phyloP scores from a whole-genome alignment of 2,888 invertebrate genomes.

The Athalia cordata region DNA sequence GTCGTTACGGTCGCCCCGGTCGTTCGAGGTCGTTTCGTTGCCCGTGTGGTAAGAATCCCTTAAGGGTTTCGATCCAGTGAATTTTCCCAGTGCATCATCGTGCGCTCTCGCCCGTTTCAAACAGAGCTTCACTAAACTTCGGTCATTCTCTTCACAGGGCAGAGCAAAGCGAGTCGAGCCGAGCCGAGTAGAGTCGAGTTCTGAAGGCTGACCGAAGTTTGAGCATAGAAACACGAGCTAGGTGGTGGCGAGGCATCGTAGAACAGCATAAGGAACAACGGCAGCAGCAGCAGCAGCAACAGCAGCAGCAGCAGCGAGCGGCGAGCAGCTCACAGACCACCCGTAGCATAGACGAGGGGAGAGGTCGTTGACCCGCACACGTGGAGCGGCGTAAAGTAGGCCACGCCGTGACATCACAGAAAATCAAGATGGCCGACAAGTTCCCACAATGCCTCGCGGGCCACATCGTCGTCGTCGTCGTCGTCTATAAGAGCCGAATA shows the following conservation, averaged over 20 bases:
- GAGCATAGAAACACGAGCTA: conserved; percentile 41
- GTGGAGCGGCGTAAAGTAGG: conserved; percentile 69
- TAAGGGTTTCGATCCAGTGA: conserved; percentile 40
- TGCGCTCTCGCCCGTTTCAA: background rate
- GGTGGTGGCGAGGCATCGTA: conserved; percentile 22
- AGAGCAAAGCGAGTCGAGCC: conserved; percentile 14
- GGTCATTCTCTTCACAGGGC: background rate
- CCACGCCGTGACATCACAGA: conserved; percentile 70
- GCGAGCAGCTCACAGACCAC: conserved; percentile 31
- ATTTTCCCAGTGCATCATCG: conserved; percentile 33
- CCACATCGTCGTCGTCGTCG: conserved; percentile 31
- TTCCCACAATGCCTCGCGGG: conserved; percentile 53
- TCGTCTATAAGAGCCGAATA: no score
- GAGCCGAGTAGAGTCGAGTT: background rate
- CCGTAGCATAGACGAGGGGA: conserved; percentile 53
- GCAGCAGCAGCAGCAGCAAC: background rate
- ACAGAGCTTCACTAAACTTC: background rate
- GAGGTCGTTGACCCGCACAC: conserved; percentile 69
- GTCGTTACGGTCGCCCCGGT: conserved; percentile 40
- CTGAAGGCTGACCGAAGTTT: background rate
- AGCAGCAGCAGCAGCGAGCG: background rate
- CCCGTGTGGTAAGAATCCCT: conserved; percentile 30
- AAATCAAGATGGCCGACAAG: conserved; percentile 67
- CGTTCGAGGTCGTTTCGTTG: conserved; percentile 36
- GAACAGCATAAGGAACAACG: background rate